Evolutionary conservation across 1,140 invertebrate species (phyloP).

Genomic region (Choristoneura fumiferana): DNA sequence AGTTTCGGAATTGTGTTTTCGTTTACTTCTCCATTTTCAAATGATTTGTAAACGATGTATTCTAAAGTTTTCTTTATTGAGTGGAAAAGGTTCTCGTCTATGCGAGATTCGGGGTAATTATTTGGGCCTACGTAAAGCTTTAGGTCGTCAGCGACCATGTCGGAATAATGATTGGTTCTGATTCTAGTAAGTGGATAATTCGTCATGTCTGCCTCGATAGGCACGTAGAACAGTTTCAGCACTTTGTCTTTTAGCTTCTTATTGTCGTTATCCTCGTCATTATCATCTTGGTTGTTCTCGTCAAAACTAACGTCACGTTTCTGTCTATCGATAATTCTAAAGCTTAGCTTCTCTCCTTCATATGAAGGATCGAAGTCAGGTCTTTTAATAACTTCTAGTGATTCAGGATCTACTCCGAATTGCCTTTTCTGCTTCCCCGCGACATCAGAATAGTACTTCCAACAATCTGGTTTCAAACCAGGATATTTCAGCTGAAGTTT

Average conservation of each 20-base stretch:
- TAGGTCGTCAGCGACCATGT: slow-evolving; percentile 59
- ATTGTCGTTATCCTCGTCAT: slow-evolving; percentile 33
- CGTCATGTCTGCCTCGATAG: slow-evolving; percentile 45
- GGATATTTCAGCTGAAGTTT: slow-evolving; percentile 51
- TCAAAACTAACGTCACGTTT: slow-evolving; percentile 51
- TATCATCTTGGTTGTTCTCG: slow-evolving; percentile 31
- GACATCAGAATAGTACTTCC: slow-evolving; percentile 67
- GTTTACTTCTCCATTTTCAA: slow-evolving; percentile 26
- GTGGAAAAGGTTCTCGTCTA: slow-evolving; percentile 52
- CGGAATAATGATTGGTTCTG: slow-evolving; percentile 56
- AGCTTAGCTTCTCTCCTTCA: slow-evolving; percentile 47
- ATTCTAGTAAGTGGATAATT: slow-evolving; percentile 47
- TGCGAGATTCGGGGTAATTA: slow-evolving; percentile 57
- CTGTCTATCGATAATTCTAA: slow-evolving; percentile 61
- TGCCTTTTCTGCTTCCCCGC: slow-evolving; percentile 63
- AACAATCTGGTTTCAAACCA: slow-evolving; percentile 53
- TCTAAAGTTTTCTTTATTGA: slow-evolving; percentile 52
- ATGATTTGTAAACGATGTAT: slow-evolving; percentile 38
- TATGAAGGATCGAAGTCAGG: slow-evolving; percentile 51
- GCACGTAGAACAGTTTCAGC: slow-evolving; percentile 50
- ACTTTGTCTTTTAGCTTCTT: slow-evolving; percentile 43
- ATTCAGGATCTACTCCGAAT: slow-evolving; percentile 63
- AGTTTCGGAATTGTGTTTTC: slow-evolving; percentile 45
- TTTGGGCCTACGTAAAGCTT: slow-evolving; percentile 62
- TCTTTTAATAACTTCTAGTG: slow-evolving; percentile 55